These are phyloP conservation scores for Chaitophorus viminalis DNA, from an alignment of 2,888 invertebrate genomes.

Conservation along the genomic window DNA sequence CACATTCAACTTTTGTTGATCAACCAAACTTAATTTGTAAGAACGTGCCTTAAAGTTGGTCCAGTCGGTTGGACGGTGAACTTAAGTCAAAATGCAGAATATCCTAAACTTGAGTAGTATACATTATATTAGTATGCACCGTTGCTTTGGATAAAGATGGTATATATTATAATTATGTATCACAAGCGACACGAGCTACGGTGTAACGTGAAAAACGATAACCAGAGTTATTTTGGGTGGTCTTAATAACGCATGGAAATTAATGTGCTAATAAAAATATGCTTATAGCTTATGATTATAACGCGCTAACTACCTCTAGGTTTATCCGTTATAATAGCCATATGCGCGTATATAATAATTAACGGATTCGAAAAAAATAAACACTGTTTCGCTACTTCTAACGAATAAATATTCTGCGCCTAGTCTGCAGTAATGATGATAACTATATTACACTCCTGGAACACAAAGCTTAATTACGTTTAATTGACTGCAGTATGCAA, in stretches of 20 bases:
- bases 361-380: background rate
- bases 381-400: background rate
- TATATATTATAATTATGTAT: no score
- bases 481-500: background rate
- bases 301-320: background rate
- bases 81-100: background rate
- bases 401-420: no score
- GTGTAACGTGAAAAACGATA: conserved; percentile 19
- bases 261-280: background rate
- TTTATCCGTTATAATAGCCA: no score
- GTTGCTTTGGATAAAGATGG: no score
- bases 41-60: no score
- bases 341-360: background rate
- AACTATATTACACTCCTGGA: background rate
- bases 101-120: background rate
- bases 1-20: no score
- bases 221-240: background rate
- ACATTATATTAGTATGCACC: no score
- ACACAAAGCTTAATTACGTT: background rate
- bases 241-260: background rate
- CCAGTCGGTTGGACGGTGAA: background rate
- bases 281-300: background rate
- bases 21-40: no score
- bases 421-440: no score
- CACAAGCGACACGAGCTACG: no score